phyloP scores from a whole-genome alignment of 2,797 vertebrate genomes.

The Margarornis squamiger region DNA sequence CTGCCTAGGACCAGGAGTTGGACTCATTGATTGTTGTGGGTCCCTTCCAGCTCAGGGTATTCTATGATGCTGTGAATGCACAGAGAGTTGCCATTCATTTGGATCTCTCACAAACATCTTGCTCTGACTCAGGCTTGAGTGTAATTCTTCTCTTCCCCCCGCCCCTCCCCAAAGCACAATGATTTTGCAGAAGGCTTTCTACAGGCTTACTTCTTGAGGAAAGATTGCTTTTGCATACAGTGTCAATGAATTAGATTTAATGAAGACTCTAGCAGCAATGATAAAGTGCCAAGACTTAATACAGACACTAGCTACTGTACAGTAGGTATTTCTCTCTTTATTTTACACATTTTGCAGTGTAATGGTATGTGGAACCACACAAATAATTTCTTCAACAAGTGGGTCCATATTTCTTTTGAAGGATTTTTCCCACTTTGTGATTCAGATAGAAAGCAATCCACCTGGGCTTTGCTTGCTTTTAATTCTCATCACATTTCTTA shows the following conservation, averaged over 20 bases:
- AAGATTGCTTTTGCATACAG: not conserved
- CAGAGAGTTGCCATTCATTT: not conserved
- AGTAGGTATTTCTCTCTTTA: not conserved
- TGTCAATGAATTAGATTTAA: conserved; percentile 40
- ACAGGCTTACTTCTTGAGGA: not conserved
- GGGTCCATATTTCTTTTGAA: not conserved
- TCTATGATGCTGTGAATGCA: not conserved
- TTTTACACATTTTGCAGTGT: not conserved
- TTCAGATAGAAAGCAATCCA: not conserved
- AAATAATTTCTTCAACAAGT: not conserved
- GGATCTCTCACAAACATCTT: not conserved
- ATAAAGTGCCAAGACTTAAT: not conserved
- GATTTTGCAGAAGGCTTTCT: not conserved
- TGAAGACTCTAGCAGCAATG: not conserved
- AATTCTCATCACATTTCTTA: not conserved
- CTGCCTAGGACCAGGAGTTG: not conserved
- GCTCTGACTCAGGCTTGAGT: not conserved
- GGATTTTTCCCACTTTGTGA: not conserved
- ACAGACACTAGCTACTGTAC: not conserved
- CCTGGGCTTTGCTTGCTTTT: not conserved
- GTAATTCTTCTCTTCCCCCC: not conserved
- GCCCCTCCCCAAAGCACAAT: not conserved
- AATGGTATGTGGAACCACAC: not conserved
- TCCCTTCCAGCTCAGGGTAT: not conserved
- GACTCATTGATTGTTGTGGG: not conserved